A percentile compares a stretch with the other conserved stretches of the same genome.
These are phyloP conservation scores for Ormyrus nitidulus DNA, from an alignment of 2,888 invertebrate species.

Conservation along the genomic window DNA sequence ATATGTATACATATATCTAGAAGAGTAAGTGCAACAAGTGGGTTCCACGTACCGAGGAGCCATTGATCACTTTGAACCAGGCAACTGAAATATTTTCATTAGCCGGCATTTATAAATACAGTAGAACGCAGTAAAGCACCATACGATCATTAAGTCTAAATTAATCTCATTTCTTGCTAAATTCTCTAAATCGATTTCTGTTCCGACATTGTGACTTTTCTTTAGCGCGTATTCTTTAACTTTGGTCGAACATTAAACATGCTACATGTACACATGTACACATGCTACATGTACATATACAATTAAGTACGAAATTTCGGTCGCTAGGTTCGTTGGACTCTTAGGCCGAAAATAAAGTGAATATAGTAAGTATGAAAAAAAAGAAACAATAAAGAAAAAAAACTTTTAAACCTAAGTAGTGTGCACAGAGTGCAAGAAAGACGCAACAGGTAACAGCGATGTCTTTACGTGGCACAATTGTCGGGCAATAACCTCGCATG, in stretches of 20 bases:
- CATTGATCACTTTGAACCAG: conserved; percentile 49
- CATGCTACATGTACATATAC: not conserved
- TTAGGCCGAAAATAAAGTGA: conserved; percentile 34
- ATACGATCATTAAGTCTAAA: conserved; percentile 40
- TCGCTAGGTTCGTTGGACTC: conserved; percentile 41
- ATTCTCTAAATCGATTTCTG: conserved; percentile 17
- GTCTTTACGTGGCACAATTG: conserved; percentile 68
- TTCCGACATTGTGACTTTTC: conserved; percentile 17
- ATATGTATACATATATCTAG: conserved; percentile 27
- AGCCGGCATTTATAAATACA: conserved; percentile 38
- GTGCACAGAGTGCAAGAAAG: conserved; percentile 61
- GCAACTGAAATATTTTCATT: conserved; percentile 45
- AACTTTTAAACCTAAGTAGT: conserved; percentile 52
- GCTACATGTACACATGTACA: too few species aligned
- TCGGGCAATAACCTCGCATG: conserved; percentile 58
- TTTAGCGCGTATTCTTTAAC: conserved; percentile 24
- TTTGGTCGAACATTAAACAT: conserved; percentile 31
- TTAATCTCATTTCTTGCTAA: conserved; percentile 35
- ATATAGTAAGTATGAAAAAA: conserved; percentile 37
- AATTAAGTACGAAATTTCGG: conserved; percentile 42
- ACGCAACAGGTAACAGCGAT: conserved; percentile 68
- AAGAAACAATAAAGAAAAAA: conserved; percentile 28
- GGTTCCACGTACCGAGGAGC: conserved; percentile 49
- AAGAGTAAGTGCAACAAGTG: conserved; percentile 60
- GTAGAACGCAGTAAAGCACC: conserved; percentile 48